Base-by-base conservation (phyloP, 1,140 invertebrate genomes). In the Oppia nitens region DNA sequence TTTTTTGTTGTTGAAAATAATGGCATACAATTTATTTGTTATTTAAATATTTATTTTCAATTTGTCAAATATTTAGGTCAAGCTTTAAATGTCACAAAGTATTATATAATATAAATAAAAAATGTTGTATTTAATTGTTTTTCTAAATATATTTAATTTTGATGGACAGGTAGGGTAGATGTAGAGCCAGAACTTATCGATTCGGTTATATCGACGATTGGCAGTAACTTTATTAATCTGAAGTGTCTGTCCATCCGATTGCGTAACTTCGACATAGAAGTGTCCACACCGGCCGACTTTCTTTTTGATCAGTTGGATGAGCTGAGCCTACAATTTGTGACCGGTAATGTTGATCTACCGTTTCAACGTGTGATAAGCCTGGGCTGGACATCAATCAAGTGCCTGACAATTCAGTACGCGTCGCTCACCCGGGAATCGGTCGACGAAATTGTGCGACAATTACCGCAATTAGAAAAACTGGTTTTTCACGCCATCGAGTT, bases 181-280 rank as follows among this genome's bases (percentile, higher is more conserved):
- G 56, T 57, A 24, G 45, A 45, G 40, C 56, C 56, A 20, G 56
- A 57, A 20, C 47, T 57, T 2, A 57, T 57, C 1, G 56, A 57
- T 40, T 57, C 56, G 17, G 56, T 57, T 6, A 57, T 57, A 27
- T 57, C 56, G 26, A 50, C 56, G 1, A 57, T 57, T 52, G 56
- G 56, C 23, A 48, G 40, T n/a, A 57, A 57, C 25, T 57, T 57
- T 52, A 49, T n/a, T 11, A 57, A 57, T 45, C 24, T 57, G 25
- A n/a, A n/a, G 20, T 26, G n/a, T 14, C 25, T 57, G 24, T n/a
- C 27, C n/a, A 9, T 57, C 11, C 40, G 56, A 17, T 21, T 57
- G 3, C 45, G 27, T 28, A 20, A 57, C 47, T 29, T 32, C 24
- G 56, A 57, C 25, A 57, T 57, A 9, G 56, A 57, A 12, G 56